Percentiles rank a stretch among this genome's conserved stretches.
These are phyloP conservation scores for Oryzias melastigma DNA, from an alignment of 2,113 vertebrate genomes.

Conservation along the genomic window DNA sequence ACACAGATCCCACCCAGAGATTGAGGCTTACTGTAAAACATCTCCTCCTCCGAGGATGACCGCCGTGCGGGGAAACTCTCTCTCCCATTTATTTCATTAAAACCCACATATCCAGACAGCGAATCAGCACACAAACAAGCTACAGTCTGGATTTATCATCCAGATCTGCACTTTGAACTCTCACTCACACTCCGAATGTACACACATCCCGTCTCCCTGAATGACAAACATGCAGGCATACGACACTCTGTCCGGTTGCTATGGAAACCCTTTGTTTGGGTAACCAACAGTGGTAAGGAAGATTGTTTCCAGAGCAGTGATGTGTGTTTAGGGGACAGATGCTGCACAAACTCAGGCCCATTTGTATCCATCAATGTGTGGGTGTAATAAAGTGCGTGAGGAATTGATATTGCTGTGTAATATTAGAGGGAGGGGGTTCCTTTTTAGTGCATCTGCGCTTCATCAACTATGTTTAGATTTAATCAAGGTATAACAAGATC, in stretches of 20 bases:
- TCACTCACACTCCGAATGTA: not conserved
- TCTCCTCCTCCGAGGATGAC: constrained; percentile 32
- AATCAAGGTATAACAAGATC: too few species aligned
- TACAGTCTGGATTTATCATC: constrained; percentile 3
- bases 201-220: not conserved
- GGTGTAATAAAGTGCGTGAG: constrained; percentile 9
- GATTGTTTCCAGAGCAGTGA: constrained; percentile 66
- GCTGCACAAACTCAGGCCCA: constrained; percentile 6
- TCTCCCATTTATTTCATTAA: not conserved
- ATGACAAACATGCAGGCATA: constrained; percentile 42
- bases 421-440: not conserved
- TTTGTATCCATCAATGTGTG: constrained; percentile 5
- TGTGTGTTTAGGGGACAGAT: constrained; percentile 15
- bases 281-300: constrained; percentile 57
- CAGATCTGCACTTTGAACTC: not conserved
- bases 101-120: constrained; percentile 1
- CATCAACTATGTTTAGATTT: too few species aligned
- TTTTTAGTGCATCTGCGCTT: constrained; percentile 11
- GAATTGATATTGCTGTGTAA: constrained; percentile 24
- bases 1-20: not conserved
- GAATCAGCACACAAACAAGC: constrained; percentile 6
- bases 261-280: constrained; percentile 60
- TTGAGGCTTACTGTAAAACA: not conserved
- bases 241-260: constrained; percentile 29
- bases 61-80: constrained; percentile 19